phyloP scores from a whole-genome alignment of 2,113 vertebrate genomes.

The Eolophus roseicapilla region DNA sequence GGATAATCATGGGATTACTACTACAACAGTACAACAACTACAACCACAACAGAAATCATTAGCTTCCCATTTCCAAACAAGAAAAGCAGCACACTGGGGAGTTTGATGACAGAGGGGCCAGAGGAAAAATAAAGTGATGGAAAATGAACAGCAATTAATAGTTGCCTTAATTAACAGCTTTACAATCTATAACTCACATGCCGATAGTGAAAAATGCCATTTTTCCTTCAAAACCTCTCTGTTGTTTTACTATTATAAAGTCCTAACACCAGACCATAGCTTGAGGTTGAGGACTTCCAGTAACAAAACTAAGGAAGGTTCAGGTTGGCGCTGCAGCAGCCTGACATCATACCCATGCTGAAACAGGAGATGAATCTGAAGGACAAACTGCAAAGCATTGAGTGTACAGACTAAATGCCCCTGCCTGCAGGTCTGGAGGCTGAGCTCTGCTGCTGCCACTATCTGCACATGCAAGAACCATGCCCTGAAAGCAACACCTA shows the following conservation, averaged over 20 bases:
- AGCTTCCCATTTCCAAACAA: conserved; percentile 43
- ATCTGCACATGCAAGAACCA: not conserved
- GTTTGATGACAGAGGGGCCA: not conserved
- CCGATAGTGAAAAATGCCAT: not conserved
- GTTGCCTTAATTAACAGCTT: not conserved
- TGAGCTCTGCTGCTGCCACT: not conserved
- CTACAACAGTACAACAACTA: conserved; percentile 28
- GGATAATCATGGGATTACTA: conserved; percentile 60
- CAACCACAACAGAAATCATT: conserved; percentile 47
- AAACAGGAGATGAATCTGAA: not conserved
- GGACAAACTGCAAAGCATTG: not conserved
- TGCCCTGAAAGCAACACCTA: not conserved
- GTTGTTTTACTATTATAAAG: not conserved
- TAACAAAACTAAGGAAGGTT: not conserved
- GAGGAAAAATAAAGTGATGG: not conserved
- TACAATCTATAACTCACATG: not conserved
- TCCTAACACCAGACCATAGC: not conserved
- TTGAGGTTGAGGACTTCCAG: not conserved
- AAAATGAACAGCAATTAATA: not conserved
- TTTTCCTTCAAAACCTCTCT: not conserved
- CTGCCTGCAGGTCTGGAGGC: not conserved
- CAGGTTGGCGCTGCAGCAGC: not conserved
- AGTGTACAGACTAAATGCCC: not conserved
- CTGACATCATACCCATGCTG: not conserved
- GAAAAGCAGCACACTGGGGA: conserved; percentile 12